Percentiles rank a stretch among this genome's conserved stretches.
Conservation (phyloP, 2,797 vertebrate species). For the Glossophaga mutica region DNA sequence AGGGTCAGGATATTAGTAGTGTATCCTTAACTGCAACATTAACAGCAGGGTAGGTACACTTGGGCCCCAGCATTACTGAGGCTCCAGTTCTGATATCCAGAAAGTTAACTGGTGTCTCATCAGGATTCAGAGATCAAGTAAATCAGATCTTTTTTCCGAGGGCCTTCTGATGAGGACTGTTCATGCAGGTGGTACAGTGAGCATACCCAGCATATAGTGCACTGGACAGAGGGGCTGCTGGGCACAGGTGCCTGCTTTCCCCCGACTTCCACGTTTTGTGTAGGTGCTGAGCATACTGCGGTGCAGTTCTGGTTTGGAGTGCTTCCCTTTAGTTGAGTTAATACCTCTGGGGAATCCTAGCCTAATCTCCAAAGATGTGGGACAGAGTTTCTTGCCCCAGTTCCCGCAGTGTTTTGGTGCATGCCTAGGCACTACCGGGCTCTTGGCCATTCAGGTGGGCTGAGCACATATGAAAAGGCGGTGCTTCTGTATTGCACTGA, state of each 20-base stretch:
- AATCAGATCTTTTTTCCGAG: constrained; percentile 8
- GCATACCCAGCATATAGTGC: not conserved
- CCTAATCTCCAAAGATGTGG: not conserved
- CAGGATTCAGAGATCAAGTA: constrained; percentile 36
- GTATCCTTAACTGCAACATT: not conserved
- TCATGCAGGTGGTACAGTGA: not conserved
- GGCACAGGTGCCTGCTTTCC: not conserved
- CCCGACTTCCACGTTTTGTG: fast-evolving
- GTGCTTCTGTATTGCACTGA: not conserved
- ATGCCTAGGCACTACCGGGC: not conserved
- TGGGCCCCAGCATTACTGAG: not conserved
- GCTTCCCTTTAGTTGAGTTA: not conserved
- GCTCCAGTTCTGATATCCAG: not conserved
- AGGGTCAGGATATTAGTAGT: not conserved
- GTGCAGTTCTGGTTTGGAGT: not conserved
- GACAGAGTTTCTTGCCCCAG: not conserved
- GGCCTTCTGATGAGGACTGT: not conserved
- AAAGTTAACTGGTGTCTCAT: constrained; percentile 30
- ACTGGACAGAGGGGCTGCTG: not conserved
- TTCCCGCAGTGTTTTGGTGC: not conserved
- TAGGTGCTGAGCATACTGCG: too few relatives aligned
- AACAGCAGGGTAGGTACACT: fast-evolving
- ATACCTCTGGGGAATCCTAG: not conserved
- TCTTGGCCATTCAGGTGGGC: not conserved
- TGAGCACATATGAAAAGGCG: not conserved